phyloP scores from a whole-genome alignment of 2,113 vertebrate genomes.

The Scatophagus argus region DNA sequence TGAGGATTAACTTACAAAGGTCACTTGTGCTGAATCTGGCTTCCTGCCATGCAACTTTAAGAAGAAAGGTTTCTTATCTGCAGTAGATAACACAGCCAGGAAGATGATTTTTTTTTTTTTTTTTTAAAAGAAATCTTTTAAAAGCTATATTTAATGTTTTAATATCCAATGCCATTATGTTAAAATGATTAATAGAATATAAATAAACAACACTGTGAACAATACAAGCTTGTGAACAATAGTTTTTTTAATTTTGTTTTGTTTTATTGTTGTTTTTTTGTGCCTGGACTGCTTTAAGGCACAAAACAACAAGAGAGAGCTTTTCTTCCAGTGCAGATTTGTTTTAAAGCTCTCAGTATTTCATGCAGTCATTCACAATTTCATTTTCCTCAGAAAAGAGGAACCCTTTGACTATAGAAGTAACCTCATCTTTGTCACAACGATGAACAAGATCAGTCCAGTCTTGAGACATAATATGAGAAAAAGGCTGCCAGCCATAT shows the following conservation, averaged over 20 bases:
- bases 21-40: slow-evolving; percentile 46
- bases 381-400: background rate
- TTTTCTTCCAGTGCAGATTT: background rate
- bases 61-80: slow-evolving; percentile 42
- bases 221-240: background rate
- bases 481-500: background rate
- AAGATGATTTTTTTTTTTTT: background rate
- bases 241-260: no score
- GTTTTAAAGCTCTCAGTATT: background rate
- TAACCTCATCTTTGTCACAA: background rate
- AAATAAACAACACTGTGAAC: background rate
- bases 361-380: background rate
- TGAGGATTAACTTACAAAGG: slow-evolving; percentile 43
- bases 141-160: slow-evolving; percentile 26
- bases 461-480: background rate
- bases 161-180: background rate
- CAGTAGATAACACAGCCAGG: slow-evolving; percentile 13
- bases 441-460: background rate
- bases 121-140: background rate
- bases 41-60: slow-evolving; percentile 32
- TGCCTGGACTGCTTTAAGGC: background rate
- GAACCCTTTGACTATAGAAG: background rate
- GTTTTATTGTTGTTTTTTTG: background rate
- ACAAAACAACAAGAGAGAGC: background rate
- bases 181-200: background rate